phyloP scores from a whole-genome alignment of 2,797 vertebrate genomes.

The Moxostoma hubbsi region DNA sequence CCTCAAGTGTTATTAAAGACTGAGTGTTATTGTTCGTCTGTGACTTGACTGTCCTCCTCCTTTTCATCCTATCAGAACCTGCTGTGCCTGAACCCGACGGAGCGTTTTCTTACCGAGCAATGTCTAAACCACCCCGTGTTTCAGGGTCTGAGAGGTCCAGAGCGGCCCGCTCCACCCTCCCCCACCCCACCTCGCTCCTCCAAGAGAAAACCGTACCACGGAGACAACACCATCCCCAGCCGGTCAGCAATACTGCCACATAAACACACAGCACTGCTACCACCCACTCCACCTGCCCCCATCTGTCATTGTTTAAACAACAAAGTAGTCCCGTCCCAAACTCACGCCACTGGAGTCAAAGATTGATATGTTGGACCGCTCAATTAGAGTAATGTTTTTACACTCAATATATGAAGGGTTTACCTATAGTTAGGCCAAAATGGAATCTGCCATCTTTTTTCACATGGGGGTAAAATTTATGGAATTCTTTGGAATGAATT shows the following conservation, averaged over 20 bases:
- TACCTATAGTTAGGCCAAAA: too few relatives aligned
- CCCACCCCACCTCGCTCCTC: constrained; percentile 90
- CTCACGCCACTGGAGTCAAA: too few relatives aligned
- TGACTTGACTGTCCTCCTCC: constrained; percentile 17
- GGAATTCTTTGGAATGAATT: too few relatives aligned
- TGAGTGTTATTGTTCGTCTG: constrained; percentile 14
- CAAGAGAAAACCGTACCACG: constrained; percentile 96
- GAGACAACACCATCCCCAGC: constrained; percentile 93
- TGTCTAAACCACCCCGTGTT: constrained; percentile 97
- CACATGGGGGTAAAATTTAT: too few relatives aligned
- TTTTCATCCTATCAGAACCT: constrained; percentile 82
- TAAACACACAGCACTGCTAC: too few relatives aligned
- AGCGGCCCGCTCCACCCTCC: constrained; percentile 85
- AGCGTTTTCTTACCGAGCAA: constrained; percentile 95
- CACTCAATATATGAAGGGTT: too few relatives aligned
- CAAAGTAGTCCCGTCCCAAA: too few relatives aligned
- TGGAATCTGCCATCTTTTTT: too few relatives aligned
- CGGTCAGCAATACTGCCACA: constrained; percentile 75
- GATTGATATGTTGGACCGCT: too few relatives aligned
- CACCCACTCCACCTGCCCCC: too few relatives aligned
- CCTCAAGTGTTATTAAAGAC: constrained; percentile 18
- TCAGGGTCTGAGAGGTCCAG: constrained; percentile 93
- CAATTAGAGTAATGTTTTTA: too few relatives aligned
- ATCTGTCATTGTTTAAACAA: too few relatives aligned
- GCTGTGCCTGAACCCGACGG: constrained; percentile 92